Conservation (phyloP, 2,113 vertebrate genomes). For the Mystacornis crossleyi region DNA sequence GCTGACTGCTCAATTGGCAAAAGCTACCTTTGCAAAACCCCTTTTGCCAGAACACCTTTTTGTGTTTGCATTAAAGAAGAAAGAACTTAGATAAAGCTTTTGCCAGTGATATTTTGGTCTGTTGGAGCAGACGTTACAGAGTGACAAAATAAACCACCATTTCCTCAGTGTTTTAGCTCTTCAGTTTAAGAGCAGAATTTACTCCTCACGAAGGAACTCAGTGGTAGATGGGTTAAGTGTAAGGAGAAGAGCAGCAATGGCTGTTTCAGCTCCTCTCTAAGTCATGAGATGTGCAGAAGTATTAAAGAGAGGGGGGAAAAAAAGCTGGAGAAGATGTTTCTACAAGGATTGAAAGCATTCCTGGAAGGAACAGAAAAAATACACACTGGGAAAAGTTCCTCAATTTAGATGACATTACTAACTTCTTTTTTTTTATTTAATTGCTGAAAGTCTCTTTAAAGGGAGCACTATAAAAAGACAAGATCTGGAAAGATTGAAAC, state of each 20-base stretch:
- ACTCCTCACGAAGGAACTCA: background rate
- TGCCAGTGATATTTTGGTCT: background rate
- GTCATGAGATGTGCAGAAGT: background rate
- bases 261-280: background rate
- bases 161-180: background rate
- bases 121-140: background rate
- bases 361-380: background rate
- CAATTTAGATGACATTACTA: background rate
- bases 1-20: background rate
- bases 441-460: background rate
- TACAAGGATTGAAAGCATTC: background rate
- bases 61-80: background rate
- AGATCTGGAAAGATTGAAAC: background rate
- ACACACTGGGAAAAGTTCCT: background rate
- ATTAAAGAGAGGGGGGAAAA: background rate
- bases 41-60: background rate
- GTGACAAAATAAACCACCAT: background rate
- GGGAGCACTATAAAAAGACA: background rate
- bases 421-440: background rate
- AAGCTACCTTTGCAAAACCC: background rate
- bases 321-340: background rate
- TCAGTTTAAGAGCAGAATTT: background rate
- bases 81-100: background rate
- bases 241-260: background rate
- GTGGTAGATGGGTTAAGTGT: background rate